phyloP scores from a whole-genome alignment of 2,888 invertebrate genomes.

The Pachymerium ferrugineum region DNA sequence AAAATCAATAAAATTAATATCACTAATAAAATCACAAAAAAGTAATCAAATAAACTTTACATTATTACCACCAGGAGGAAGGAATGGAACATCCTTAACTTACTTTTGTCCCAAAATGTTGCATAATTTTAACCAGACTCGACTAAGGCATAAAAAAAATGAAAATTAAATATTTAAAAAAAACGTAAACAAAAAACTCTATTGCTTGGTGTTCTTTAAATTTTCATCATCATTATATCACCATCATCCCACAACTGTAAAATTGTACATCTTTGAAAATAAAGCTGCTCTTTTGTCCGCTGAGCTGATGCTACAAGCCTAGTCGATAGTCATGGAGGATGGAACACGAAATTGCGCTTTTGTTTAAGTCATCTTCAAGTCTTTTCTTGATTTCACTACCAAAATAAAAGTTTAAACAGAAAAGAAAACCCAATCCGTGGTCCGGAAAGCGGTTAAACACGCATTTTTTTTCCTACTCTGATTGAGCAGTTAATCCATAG shows the following conservation, averaged over 20 bases:
- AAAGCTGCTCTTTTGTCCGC: conserved; percentile 23
- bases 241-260: not conserved
- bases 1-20: too few species aligned
- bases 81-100: conserved; percentile 15
- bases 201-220: conserved; percentile 23
- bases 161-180: not conserved
- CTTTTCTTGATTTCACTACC: not conserved
- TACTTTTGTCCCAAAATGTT: not conserved
- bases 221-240: conserved; percentile 5
- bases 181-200: not conserved
- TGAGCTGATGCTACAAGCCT: conserved; percentile 11
- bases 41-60: too few species aligned
- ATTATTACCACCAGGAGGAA: not conserved
- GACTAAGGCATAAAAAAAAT: not conserved
- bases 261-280: conserved; percentile 21
- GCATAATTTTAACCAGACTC: conserved; percentile 21
- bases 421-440: not conserved
- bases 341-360: conserved; percentile 20
- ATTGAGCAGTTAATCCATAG: conserved; percentile 19
- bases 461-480: conserved; percentile 5
- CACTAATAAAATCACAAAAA: too few species aligned
- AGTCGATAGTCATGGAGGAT: conserved; percentile 27
- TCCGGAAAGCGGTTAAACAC: conserved; percentile 17
- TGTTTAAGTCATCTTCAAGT: not conserved
- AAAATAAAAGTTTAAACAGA: too few species aligned